Conservation (phyloP, 1,140 invertebrate species). For the Brachionus manjavacas region DNA sequence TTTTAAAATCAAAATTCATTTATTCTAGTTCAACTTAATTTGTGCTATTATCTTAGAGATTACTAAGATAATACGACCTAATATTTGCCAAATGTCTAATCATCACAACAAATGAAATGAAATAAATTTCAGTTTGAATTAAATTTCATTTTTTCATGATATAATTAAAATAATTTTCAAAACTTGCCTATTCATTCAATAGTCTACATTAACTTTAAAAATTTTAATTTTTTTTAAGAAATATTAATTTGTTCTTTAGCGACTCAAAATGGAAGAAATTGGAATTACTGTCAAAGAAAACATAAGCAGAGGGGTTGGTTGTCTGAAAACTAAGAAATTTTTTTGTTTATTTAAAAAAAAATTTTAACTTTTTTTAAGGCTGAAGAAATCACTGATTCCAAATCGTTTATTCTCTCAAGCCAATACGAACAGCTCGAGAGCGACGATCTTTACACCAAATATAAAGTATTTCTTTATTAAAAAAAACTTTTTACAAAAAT, state of each 20-base stretch:
- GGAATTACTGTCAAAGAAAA: slow-evolving; percentile 31
- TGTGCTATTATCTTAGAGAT: not conserved
- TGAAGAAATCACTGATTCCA: not conserved
- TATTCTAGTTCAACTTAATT: not conserved
- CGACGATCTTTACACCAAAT: slow-evolving; percentile 41
- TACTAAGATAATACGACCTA: not conserved
- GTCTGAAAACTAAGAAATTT: not conserved
- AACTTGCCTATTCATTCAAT: slow-evolving; percentile 3
- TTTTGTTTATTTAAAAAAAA: not conserved
- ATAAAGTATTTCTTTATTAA: not conserved
- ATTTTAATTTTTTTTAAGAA: not conserved
- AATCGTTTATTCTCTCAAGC: slow-evolving; percentile 13
- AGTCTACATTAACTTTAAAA: not conserved
- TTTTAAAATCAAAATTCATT: not conserved
- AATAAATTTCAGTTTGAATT: not conserved
- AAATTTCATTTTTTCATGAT: not conserved
- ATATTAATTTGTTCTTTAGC: not conserved
- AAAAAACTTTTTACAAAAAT: not conserved
- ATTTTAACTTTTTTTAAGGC: not conserved
- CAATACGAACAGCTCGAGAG: slow-evolving; percentile 38
- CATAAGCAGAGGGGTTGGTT: not conserved
- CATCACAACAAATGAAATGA: not conserved
- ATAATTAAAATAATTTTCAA: not conserved
- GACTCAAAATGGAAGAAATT: slow-evolving; percentile 40
- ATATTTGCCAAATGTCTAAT: not conserved